Evolutionary conservation across 2,888 invertebrate species (phyloP).

Genomic region (Leptopilina myrica): DNA sequence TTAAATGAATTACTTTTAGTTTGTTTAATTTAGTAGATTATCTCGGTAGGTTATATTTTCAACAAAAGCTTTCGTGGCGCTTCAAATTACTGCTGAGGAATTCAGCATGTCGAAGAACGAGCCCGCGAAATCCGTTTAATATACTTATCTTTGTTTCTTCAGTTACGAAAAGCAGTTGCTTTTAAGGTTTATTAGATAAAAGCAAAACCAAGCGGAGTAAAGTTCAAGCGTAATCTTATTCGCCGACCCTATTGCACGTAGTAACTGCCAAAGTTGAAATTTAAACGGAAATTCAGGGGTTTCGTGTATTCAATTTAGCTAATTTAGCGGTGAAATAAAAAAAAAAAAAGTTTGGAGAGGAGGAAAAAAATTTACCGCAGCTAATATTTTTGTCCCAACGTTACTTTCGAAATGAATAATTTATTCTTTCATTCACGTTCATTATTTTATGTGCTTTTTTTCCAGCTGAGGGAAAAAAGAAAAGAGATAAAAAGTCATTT

Average conservation of each 20-base stretch:
- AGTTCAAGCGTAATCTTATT: slow-evolving; percentile 56
- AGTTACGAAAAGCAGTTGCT: slow-evolving; percentile 66
- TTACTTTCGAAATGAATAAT: no score
- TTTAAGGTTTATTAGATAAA: slow-evolving; percentile 72
- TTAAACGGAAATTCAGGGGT: slow-evolving; percentile 5
- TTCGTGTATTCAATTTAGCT: neutral
- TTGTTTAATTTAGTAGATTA: slow-evolving; percentile 10
- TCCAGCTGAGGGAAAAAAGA: no score
- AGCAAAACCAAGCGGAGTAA: slow-evolving; percentile 48
- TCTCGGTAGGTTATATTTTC: neutral
- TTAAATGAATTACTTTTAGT: neutral
- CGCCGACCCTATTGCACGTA: slow-evolving; percentile 50
- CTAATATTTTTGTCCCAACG: no score
- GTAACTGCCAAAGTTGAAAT: slow-evolving; percentile 27
- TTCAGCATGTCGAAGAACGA: slow-evolving; percentile 56
- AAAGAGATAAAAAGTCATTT: no score
- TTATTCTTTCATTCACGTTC: no score
- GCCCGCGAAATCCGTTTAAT: slow-evolving; percentile 70
- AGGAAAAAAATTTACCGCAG: no score
- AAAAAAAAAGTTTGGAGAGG: neutral
- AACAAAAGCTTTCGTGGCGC: neutral
- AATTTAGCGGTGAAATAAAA: neutral
- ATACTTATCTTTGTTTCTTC: slow-evolving; percentile 72
- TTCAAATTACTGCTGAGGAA: slow-evolving; percentile 3
- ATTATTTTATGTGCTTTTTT: no score